Percentiles rank a stretch among this genome's conserved stretches.
Conservation (phyloP, 2,888 invertebrate species). For the Aleiodes leptofemur region DNA sequence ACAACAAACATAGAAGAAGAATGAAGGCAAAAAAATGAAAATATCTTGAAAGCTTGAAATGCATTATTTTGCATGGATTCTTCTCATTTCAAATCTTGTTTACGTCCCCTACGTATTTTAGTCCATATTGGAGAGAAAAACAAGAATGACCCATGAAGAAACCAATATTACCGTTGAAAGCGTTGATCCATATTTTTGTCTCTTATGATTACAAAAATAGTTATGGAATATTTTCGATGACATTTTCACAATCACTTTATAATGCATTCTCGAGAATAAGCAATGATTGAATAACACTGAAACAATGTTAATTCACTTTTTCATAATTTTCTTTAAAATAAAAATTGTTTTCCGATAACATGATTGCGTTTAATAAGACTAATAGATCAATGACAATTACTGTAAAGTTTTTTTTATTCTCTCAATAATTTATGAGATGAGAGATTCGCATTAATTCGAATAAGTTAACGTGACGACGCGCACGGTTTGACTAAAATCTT, state of each 20-base stretch:
- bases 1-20: too few species aligned
- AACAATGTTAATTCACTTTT: background rate
- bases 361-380: background rate
- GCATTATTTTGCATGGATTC: too few species aligned
- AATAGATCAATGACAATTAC: background rate
- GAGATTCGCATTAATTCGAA: background rate
- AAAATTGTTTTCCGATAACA: background rate
- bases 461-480: slow-evolving; percentile 6
- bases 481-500: slow-evolving; percentile 31
- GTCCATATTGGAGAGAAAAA: too few species aligned
- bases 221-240: slow-evolving; percentile 66
- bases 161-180: slow-evolving; percentile 66
- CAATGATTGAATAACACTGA: background rate
- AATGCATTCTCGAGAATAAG: slow-evolving; percentile 48
- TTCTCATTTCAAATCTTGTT: too few species aligned
- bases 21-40: too few species aligned
- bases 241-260: slow-evolving; percentile 63
- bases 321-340: slow-evolving; percentile 6
- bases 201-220: slow-evolving; percentile 65
- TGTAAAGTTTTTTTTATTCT: background rate
- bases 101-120: too few species aligned
- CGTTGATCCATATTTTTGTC: slow-evolving; percentile 67
- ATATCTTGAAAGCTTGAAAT: too few species aligned
- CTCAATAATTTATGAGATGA: background rate
- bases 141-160: too few species aligned